A percentile compares a stretch with the other conserved stretches of the same genome.
These are phyloP conservation scores for Mustela nigripes DNA, from an alignment of 2,113 vertebrate species.

Conservation along the genomic window DNA sequence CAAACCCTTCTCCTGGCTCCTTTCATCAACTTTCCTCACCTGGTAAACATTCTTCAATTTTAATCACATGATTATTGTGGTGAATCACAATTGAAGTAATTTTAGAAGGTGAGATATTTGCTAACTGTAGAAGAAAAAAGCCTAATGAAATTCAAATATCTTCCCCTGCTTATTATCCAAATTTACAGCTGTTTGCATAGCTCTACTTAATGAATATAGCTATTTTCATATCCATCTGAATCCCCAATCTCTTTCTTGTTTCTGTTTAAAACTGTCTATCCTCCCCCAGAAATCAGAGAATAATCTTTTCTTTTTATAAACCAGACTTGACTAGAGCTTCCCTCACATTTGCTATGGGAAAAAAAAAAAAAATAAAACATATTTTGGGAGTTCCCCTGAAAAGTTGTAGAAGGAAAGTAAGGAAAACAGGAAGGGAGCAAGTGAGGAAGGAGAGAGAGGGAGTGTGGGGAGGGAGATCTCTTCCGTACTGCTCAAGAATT, in stretches of 20 bases:
- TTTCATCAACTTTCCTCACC: conserved; percentile 72
- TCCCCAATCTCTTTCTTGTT: conserved; percentile 66
- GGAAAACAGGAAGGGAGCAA: not conserved
- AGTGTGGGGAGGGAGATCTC: not conserved
- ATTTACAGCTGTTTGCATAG: conserved; percentile 74
- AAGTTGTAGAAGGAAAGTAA: conserved; percentile 16
- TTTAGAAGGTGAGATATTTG: conserved; percentile 82
- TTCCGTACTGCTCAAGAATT: not conserved
- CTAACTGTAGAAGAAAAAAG: conserved; percentile 69
- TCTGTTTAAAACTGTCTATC: conserved; percentile 61
- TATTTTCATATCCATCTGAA: conserved; percentile 73
- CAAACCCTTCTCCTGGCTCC: not conserved
- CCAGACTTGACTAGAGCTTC: conserved; percentile 52
- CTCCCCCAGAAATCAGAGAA: conserved; percentile 69
- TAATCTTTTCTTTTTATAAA: conserved; percentile 68
- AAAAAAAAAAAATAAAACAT: conserved; percentile 2
- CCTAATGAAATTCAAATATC: conserved; percentile 77
- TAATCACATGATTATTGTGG: conserved; percentile 77
- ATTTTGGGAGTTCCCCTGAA: conserved; percentile 56
- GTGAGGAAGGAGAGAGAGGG: too few relatives aligned
- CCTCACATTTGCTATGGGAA: conserved; percentile 37
- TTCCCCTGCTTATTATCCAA: conserved; percentile 78
- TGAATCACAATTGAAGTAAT: conserved; percentile 80
- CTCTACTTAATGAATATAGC: conserved; percentile 68
- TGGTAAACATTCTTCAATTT: conserved; percentile 77